A percentile compares a stretch with the other conserved stretches of the same genome.
Evolutionary conservation across 2,797 vertebrate species (phyloP).

Genomic region (Scomberomorus guttatus): DNA sequence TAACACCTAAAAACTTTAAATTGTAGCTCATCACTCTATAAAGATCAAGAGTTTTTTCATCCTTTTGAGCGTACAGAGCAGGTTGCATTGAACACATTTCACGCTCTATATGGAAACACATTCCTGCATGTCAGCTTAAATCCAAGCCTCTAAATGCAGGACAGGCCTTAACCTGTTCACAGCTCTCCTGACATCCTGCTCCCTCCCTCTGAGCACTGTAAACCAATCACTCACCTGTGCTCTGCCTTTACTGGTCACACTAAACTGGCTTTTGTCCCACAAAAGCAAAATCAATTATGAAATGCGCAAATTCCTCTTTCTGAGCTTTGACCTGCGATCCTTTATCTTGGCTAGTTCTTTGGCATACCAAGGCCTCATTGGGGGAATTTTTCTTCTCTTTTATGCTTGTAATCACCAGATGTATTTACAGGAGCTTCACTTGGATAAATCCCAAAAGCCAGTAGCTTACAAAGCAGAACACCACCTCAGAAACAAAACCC

Average conservation of each 20-base stretch:
- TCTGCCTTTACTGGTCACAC: constrained; percentile 19
- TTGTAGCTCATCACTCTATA: neutral
- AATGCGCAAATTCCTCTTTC: constrained; percentile 1
- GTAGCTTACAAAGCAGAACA: neutral
- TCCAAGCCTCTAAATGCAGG: constrained; percentile 55
- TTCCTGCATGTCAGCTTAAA: constrained; percentile 74
- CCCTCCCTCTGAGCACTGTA: constrained; percentile 21
- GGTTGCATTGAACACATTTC: constrained; percentile 60
- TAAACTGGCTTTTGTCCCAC: constrained; percentile 39
- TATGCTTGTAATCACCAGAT: neutral
- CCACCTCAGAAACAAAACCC: constrained; percentile 4
- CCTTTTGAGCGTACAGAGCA: constrained; percentile 1
- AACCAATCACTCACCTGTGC: constrained; percentile 49
- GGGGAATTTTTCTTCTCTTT: constrained; percentile 1
- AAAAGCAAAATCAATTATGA: constrained; percentile 8
- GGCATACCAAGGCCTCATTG: neutral
- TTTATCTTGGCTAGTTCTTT: neutral
- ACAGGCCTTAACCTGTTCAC: constrained; percentile 74
- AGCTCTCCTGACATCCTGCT: constrained; percentile 46
- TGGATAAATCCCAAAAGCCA: constrained; percentile 9
- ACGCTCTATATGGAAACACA: constrained; percentile 67
- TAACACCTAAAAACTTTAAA: neutral
- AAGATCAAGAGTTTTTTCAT: neutral
- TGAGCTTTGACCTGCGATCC: neutral
- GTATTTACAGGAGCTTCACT: constrained; percentile 8